Percentiles rank a stretch among this genome's conserved stretches.
These are phyloP conservation scores for Tragelaphus strepsiceros DNA, from an alignment of 2,113 vertebrate species.

Conservation along the genomic window DNA sequence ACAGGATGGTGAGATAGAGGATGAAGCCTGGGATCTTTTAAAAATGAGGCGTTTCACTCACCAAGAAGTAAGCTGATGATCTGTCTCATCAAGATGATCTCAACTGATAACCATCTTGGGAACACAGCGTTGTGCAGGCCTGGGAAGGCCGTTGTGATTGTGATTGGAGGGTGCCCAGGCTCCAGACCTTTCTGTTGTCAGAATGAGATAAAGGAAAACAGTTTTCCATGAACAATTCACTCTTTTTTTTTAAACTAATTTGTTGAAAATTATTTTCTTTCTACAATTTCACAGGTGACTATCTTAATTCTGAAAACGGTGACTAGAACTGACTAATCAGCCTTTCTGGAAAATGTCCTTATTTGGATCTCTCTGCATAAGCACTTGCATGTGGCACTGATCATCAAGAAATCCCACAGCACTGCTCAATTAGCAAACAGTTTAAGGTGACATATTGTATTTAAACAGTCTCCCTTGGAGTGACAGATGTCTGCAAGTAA, in stretches of 20 bases:
- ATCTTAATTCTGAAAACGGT: conserved; percentile 31
- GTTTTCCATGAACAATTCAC: conserved; percentile 26
- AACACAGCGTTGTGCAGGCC: not conserved
- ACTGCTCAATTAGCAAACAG: conserved; percentile 27
- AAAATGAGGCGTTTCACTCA: conserved; percentile 52
- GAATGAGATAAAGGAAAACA: conserved; percentile 51
- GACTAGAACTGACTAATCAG: conserved; percentile 33
- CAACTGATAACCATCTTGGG: conserved; percentile 32
- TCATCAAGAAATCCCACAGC: conserved; percentile 21
- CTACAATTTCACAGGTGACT: not conserved
- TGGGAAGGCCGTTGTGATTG: not conserved
- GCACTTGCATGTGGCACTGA: not conserved
- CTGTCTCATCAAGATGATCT: conserved; percentile 5
- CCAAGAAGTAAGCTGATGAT: conserved; percentile 18
- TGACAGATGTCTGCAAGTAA: conserved; percentile 28
- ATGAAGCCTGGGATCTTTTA: conserved; percentile 47
- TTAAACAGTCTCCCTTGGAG: not conserved
- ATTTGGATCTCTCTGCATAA: conserved; percentile 16
- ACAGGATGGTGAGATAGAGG: not conserved
- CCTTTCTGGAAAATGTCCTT: not conserved
- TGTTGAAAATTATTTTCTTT: not conserved
- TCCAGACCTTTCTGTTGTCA: conserved; percentile 1
- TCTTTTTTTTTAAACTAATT: conserved; percentile 27
- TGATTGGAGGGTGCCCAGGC: not conserved
- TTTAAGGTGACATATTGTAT: conserved; percentile 30